Evolutionary conservation across 2,797 vertebrate genomes (phyloP), one percentile per base, ranked within the genome.

Genomic region (Ptychobarbus kaznakovi): DNA sequence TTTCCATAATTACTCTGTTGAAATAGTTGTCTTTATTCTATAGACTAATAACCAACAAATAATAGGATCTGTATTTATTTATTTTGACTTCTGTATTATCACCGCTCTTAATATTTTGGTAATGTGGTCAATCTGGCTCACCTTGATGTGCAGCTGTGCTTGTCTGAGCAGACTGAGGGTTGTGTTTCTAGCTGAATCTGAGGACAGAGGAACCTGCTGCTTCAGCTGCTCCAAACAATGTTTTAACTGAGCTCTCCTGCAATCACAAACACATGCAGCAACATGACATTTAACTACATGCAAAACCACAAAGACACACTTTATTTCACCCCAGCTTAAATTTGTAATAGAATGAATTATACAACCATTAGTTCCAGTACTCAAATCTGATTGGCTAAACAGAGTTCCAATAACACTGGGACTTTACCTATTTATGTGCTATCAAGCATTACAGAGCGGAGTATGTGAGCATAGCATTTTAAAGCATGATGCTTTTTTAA

Each of bases 91-190:
- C 22, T 58, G 56, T 58, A n/a, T 49, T 11, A 58, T 58, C 56
- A n/a, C 1, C 56, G 11, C 10, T 58, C 9, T 58, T 20, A 11
- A 58, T n/a, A 65, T 66, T 35, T 35, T 66, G 15, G 15, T 68
- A 18, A 35, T 66, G 18, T 8, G 3, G 63, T 35, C 15, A 66
- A 66, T 18, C 7, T 38, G 65, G 15, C 89, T 92, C 90, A 97
- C 98, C 96, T 98, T 97, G 78, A 99, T 99, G 90, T 99, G 98
- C 18, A 96, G 92, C 88, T 97, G 95, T 65, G 98, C 97, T 16
- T 95, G 90, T 82, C 96, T 95, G 90, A 99, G 94, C 88, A 99
- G 95, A 92, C 96, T 98, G 66, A 99, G 95, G 0, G 97, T 98
- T 86, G 97, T 99, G 91, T 96, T 96, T 76, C 96, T 96, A 81